Evolutionary conservation across 2,797 vertebrate genomes (phyloP), one percentile per base, ranked within the genome.

Genomic region (Myioborus miniatus): DNA sequence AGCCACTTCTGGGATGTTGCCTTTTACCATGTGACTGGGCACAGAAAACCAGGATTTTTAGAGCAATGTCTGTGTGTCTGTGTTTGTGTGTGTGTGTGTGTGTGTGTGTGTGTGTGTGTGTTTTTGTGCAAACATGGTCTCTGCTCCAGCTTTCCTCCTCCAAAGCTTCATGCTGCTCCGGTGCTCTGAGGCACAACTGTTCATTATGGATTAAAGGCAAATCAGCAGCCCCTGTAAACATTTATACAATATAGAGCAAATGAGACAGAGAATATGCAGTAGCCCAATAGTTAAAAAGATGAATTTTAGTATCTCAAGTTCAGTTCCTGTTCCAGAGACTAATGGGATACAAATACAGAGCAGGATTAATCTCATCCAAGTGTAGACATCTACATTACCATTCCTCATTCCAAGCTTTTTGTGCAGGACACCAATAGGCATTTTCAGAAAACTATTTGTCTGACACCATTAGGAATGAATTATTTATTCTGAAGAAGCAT

Each of bases 361-460:
- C 39, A 44, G 10, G 49, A 44, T 64, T 78, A 64, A 44, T 24
- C 39, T 64, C 27, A 32, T 26, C 39, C 39, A 30, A 36, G 10
- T 64, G 30, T 53, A 64, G 49, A 12, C 53, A 53, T 24, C 39
- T 53, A 12, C 26, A 30, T 63, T 30, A 44, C 26, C 0, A 0
- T 15, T 53, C 49, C 12, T 64, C 39, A 64, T 55, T 44, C n/a
- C 17, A 16, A 55, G 49, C 6, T 78, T 78, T 77, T 36, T 55
- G 21, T 0, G 0, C 43, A 32, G 60, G 49, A 32, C 27, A 12
- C 4, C 27, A 44, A 10, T 32, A 27, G 17, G n/a, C 26, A 44
- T n/a, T 64, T 30, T 26, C 24, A 55, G 21, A 37, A 55, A 36
- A 44, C 21, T 44, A 44, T 44, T 53, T 44, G 9, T 64, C 21